Evolutionary conservation across 2,888 invertebrate genomes (phyloP).

Genomic region (Drosophila robusta): DNA sequence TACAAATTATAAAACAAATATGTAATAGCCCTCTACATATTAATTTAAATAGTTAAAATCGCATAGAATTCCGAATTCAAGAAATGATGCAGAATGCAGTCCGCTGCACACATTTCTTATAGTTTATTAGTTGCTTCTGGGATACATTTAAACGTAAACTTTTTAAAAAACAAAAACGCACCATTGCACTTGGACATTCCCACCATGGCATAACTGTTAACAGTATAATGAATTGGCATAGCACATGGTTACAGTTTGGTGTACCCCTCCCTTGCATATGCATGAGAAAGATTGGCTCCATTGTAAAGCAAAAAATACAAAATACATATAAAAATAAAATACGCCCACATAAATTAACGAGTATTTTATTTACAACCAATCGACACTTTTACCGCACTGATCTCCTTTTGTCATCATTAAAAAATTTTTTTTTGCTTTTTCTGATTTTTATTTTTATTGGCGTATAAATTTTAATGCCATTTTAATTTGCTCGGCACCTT

Average conservation of each 20-base stretch:
- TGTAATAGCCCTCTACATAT: no score
- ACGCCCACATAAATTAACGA: conserved; percentile 68
- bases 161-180: background rate
- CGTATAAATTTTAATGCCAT: conserved; percentile 63
- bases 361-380: conserved; percentile 61
- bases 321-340: conserved; percentile 29
- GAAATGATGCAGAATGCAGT: no score
- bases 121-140: background rate
- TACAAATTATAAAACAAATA: no score
- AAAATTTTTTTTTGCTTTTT: conserved; percentile 2
- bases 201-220: conserved; percentile 8
- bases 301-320: background rate
- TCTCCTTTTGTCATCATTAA: conserved; percentile 13
- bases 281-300: conserved; percentile 3
- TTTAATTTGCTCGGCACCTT: conserved; percentile 68
- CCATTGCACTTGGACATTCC: conserved; percentile 18
- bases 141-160: background rate
- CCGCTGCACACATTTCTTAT: no score
- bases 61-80: no score
- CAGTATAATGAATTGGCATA: conserved; percentile 23
- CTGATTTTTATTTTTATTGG: conserved; percentile 51
- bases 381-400: conserved; percentile 56
- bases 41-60: no score
- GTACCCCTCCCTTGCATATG: conserved; percentile 14
- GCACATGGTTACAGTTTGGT: conserved; percentile 5